phyloP scores from a whole-genome alignment of 2,113 vertebrate genomes.

The Alligator sinensis region DNA sequence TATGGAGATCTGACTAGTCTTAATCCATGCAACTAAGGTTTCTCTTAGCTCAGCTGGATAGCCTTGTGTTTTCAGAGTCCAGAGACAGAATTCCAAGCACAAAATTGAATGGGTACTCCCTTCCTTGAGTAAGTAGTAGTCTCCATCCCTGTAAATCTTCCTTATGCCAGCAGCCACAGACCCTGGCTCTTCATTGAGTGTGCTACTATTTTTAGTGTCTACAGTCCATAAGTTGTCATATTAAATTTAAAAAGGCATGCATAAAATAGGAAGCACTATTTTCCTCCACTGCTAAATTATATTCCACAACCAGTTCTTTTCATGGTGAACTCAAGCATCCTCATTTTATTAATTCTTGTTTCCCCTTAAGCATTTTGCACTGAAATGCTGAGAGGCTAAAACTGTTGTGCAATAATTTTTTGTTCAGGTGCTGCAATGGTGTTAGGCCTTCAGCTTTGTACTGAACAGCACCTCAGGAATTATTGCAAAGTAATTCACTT shows the following conservation, averaged over 20 bases:
- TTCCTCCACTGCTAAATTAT: background rate
- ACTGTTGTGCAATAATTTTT: slow-evolving; percentile 38
- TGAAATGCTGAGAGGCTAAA: slow-evolving; percentile 3
- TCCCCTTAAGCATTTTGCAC: background rate
- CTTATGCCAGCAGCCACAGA: accelerated
- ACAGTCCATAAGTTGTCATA: background rate
- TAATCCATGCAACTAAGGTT: background rate
- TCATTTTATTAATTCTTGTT: background rate
- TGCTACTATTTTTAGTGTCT: background rate
- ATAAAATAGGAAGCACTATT: background rate
- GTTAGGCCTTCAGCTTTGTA: slow-evolving; percentile 31
- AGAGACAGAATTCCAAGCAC: background rate
- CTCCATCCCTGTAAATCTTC: background rate
- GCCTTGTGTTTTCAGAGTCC: background rate
- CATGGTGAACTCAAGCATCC: background rate
- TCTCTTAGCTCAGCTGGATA: background rate
- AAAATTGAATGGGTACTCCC: background rate
- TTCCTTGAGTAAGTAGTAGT: background rate
- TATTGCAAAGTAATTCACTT: slow-evolving; percentile 48
- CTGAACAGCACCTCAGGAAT: slow-evolving; percentile 17
- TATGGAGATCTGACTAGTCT: background rate
- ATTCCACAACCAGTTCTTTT: background rate
- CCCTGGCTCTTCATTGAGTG: background rate
- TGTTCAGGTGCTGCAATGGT: background rate
- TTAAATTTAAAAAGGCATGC: background rate